Conservation (phyloP, 1,140 invertebrate genomes). For the Achroia grisella region DNA sequence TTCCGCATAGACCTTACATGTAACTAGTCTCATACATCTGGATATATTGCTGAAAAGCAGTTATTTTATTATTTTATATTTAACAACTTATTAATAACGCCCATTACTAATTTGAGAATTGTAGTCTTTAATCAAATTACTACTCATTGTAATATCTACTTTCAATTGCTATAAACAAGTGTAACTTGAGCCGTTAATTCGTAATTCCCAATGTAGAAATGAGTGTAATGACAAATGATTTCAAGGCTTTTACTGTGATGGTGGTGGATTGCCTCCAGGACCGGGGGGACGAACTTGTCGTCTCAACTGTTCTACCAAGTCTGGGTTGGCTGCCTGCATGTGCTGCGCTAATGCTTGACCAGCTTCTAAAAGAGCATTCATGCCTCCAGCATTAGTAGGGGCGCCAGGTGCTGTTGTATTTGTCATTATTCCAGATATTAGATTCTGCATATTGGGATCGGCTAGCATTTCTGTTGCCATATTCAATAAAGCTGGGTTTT, state of each 20-base stretch:
- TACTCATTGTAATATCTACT: no score
- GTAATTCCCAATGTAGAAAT: no score
- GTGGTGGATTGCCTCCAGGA: constrained; percentile 16
- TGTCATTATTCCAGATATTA: constrained; percentile 71
- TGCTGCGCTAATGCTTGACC: constrained; percentile 67
- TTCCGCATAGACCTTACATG: no score
- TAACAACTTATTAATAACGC: no score
- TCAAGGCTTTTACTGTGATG: constrained; percentile 17
- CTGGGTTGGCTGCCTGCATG: constrained; percentile 66
- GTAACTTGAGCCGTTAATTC: no score
- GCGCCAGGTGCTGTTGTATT: constrained; percentile 16
- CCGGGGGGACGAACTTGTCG: constrained; percentile 54
- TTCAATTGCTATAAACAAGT: no score
- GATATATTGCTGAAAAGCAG: no score
- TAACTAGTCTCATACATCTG: no score
- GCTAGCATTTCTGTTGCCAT: constrained; percentile 87
- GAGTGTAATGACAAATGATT: neutral
- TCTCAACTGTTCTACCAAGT: constrained; percentile 61
- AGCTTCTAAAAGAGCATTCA: constrained; percentile 57
- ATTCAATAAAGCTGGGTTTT: constrained; percentile 83
- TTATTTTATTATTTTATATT: no score
- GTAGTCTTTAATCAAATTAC: no score
- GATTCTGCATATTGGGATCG: constrained; percentile 85
- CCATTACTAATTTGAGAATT: no score
- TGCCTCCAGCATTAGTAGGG: constrained; percentile 20